Base-by-base conservation (phyloP, 1,140 invertebrate species). In the Frieseomelitta varia region DNA sequence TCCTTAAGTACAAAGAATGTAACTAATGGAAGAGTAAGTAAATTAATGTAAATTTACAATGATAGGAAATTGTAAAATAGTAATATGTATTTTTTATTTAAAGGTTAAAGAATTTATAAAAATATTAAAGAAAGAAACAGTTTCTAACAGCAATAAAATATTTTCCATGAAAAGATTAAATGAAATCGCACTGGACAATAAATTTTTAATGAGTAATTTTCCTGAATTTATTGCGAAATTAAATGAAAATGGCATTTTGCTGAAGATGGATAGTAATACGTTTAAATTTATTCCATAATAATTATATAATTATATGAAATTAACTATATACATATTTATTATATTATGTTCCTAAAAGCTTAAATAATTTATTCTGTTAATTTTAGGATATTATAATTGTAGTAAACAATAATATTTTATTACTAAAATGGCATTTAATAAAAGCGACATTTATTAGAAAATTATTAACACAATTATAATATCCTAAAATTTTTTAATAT, bases 221-320 rank as follows among this genome's bases (percentile, higher is more conserved):
- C 93, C 95, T 74, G 92, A 96, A 87, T 95, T 99, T 71, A 95
- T 99, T 63, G 95, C 96, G 71, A 96, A 96, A 73, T 95, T 99
- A 81, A 99, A 99, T 91, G 96, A 97, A 88, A 97, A 98, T 94
- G 98, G 98, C 53, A 97, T 97, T 95, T 95, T 99, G 75, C 95
- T 99, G 84, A 97, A 98, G 91, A 98, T 98, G 94, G 97, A 96
- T 19, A 95, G 96, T n/a, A 96, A 97, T 93, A 95, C 96, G 24
- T 99, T 98, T 91, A 96, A 97, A 93, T 95, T 97, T 87, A 63
- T 93, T 88, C 85, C 86, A 47, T 58, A 24, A 1, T 81, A 73
- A 76, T 58, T n/a, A 24, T 10, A 47, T 72, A 63, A 78, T 21
- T 4, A 19, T 21, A 63, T 19, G 15, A 73, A 10, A 24, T 72